Conservation (phyloP, 2,113 vertebrate genomes). For the Boleophthalmus pectinirostris region DNA sequence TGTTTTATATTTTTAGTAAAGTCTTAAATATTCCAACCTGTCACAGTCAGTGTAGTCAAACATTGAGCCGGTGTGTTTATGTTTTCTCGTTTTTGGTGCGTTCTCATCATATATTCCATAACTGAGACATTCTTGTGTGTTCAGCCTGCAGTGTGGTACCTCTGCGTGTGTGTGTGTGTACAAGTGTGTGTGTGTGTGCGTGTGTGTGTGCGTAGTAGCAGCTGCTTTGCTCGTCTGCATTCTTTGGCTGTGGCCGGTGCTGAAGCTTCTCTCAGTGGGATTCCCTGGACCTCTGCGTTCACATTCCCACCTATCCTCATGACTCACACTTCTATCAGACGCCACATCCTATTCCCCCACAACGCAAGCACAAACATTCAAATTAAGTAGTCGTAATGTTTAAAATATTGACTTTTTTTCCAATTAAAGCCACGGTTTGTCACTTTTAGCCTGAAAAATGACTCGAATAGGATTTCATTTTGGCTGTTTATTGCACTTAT, state of each 20-base stretch:
- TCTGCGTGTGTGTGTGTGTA: neutral
- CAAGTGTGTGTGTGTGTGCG: neutral
- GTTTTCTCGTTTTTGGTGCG: no score
- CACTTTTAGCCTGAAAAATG: no score
- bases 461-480: no score
- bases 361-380: neutral
- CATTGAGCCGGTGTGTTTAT: no score
- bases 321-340: slow-evolving; percentile 72
- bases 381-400: no score
- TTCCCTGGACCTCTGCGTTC: slow-evolving; percentile 66
- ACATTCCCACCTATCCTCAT: slow-evolving; percentile 64
- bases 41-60: no score
- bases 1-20: no score
- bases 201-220: slow-evolving; percentile 50
- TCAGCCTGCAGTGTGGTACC: neutral
- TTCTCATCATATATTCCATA: neutral
- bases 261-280: slow-evolving; percentile 65
- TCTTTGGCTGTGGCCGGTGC: slow-evolving; percentile 51
- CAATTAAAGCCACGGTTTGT: no score
- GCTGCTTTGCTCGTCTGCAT: slow-evolving; percentile 72
- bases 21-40: no score
- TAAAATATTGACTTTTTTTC: no score
- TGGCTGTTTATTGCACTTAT: no score
- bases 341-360: slow-evolving; percentile 50
- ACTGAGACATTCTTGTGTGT: neutral